Conservation (phyloP, 2,113 vertebrate species). For the Uria aalge region DNA sequence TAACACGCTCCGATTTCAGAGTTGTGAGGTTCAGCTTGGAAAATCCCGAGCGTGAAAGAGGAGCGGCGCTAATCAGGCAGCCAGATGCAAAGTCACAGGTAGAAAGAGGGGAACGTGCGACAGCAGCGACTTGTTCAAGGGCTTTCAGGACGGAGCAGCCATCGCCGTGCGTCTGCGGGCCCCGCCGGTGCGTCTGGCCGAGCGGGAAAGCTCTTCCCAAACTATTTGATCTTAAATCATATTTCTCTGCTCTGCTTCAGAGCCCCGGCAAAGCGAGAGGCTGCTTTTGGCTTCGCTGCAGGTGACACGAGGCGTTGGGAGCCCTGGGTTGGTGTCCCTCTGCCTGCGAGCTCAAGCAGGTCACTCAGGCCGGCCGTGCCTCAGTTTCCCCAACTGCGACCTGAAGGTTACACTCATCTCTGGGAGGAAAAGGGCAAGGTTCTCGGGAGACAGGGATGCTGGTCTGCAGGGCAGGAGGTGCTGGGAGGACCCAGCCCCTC, state of each 20-base stretch:
- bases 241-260: not conserved
- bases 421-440: not conserved
- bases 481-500: not conserved
- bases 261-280: rapidly evolving
- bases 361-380: not conserved
- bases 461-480: not conserved
- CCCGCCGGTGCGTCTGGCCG: rapidly evolving
- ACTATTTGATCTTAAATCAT: rapidly evolving
- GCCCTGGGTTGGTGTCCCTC: rapidly evolving
- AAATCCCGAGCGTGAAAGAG: rapidly evolving
- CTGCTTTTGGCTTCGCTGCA: not conserved
- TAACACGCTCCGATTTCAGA: rapidly evolving
- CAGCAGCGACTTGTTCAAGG: not conserved
- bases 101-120: not conserved
- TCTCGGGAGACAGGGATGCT: rapidly evolving
- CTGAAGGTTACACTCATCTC: rapidly evolving
- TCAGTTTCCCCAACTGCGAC: not conserved
- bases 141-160: not conserved
- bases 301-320: rapidly evolving
- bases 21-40: rapidly evolving
- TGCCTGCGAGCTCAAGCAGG: too few species aligned
- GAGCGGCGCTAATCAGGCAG: not conserved
- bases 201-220: not conserved
- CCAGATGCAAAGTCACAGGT: not conserved
- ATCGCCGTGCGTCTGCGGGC: rapidly evolving